Percentiles rank a stretch among this genome's conserved stretches.
phyloP scores from a whole-genome alignment of 2,113 vertebrate species.

The Cyprinodon tularosa region DNA sequence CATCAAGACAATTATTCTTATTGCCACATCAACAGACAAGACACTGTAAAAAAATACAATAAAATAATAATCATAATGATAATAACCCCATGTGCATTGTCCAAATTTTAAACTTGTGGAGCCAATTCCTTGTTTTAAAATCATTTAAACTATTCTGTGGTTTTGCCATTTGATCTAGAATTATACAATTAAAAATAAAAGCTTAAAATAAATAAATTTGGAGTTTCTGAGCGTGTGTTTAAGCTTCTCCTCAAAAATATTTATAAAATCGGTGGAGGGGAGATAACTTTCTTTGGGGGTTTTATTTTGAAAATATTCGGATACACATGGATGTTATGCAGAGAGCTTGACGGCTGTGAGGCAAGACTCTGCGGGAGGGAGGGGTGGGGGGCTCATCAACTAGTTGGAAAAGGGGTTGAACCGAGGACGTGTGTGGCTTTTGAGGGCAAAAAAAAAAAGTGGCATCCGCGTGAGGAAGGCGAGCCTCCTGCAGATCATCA shows the following conservation, averaged over 20 bases:
- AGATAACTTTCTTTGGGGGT: not conserved
- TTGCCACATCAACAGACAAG: too few relatives aligned
- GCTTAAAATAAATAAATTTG: not conserved
- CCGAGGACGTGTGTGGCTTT: slow-evolving; percentile 72
- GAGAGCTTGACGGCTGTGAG: slow-evolving; percentile 34
- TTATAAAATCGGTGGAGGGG: too few relatives aligned
- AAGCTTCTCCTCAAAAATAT: not conserved
- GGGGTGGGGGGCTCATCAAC: slow-evolving; percentile 24
- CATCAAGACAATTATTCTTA: too few relatives aligned
- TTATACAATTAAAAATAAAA: not conserved
- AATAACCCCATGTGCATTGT: too few relatives aligned
- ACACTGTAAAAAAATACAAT: too few relatives aligned
- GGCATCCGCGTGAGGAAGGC: slow-evolving; percentile 56
- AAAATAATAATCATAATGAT: too few relatives aligned
- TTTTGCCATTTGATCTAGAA: not conserved
- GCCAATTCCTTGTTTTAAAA: too few relatives aligned
- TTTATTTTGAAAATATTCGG: slow-evolving; percentile 63
- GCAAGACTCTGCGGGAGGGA: slow-evolving; percentile 48
- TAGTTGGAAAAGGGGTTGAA: slow-evolving; percentile 70
- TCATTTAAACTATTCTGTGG: too few relatives aligned
- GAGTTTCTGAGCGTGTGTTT: not conserved
- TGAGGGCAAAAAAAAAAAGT: slow-evolving; percentile 42
- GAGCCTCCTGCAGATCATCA: slow-evolving; percentile 54
- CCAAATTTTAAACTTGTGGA: too few relatives aligned
- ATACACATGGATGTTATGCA: not conserved